A percentile compares a stretch with the other conserved stretches of the same genome.
Evolutionary conservation across 2,113 vertebrate species (phyloP).

Genomic region (Tor tambroides): DNA sequence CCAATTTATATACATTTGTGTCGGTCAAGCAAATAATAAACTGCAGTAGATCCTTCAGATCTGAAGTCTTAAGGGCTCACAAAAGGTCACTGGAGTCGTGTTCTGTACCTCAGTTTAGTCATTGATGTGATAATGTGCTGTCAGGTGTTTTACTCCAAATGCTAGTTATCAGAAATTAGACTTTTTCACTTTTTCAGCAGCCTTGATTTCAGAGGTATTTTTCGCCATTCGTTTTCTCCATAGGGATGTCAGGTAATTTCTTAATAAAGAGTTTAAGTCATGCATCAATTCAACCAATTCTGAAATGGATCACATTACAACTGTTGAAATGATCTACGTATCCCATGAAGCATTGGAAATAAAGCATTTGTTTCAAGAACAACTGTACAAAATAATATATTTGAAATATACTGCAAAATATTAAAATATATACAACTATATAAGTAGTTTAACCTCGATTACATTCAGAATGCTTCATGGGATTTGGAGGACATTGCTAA

Average conservation of each 20-base stretch:
- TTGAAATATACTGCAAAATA: background rate
- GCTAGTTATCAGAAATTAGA: constrained; percentile 4
- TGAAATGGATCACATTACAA: background rate
- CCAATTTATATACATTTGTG: constrained; percentile 2
- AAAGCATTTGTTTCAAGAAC: background rate
- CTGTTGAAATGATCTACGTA: background rate
- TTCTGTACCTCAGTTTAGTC: background rate
- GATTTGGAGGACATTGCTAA: too few species aligned
- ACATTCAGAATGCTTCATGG: background rate
- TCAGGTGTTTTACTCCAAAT: background rate
- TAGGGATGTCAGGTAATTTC: background rate
- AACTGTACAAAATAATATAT: too few species aligned
- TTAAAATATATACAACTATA: background rate
- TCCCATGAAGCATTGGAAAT: background rate
- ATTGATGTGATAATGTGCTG: background rate
- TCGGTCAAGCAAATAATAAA: constrained; percentile 2
- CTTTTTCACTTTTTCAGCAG: too few species aligned
- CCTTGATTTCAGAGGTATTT: background rate
- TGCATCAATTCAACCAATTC: background rate
- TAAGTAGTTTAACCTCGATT: background rate
- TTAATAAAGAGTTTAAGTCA: background rate
- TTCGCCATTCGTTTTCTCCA: background rate
- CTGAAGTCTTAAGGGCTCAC: background rate
- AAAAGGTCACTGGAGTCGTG: background rate
- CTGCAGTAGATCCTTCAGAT: background rate